phyloP scores from a whole-genome alignment of 2,888 invertebrate genomes.

The Phengaris alcon region DNA sequence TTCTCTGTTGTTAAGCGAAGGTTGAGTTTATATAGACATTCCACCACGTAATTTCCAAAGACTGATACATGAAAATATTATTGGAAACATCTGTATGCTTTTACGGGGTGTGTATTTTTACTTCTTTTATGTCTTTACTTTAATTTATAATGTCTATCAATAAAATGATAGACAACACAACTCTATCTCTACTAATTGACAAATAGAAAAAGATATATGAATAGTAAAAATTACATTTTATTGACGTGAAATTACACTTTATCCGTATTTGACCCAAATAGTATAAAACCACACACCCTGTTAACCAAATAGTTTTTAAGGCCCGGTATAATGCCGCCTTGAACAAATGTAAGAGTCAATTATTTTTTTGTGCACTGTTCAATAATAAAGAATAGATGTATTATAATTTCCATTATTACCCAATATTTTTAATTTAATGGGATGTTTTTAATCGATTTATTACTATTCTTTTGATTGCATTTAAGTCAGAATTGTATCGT shows the following conservation, averaged over 20 bases:
- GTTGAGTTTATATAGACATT: slow-evolving; percentile 43
- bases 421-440: slow-evolving; percentile 2
- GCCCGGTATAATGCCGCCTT: slow-evolving; percentile 40
- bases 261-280: neutral
- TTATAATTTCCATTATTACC: neutral
- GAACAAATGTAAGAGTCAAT: slow-evolving; percentile 36
- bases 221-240: neutral
- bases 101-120: slow-evolving; percentile 39
- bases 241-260: neutral
- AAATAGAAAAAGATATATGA: neutral
- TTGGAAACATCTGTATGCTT: slow-evolving; percentile 38
- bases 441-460: slow-evolving; percentile 7
- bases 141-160: neutral
- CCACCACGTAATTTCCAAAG: slow-evolving; percentile 55
- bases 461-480: slow-evolving; percentile 20
- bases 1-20: slow-evolving; percentile 35
- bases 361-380: slow-evolving; percentile 36
- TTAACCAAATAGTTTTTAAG: slow-evolving; percentile 38
- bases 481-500: slow-evolving; percentile 23
- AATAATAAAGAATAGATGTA: slow-evolving; percentile 4
- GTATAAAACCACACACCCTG: slow-evolving; percentile 35
- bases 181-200: neutral
- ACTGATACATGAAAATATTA: slow-evolving; percentile 46
- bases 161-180: neutral
- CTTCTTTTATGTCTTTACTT: slow-evolving; percentile 28